Evolutionary conservation across 2,797 vertebrate genomes (phyloP), one percentile per base, ranked within the genome.

Genomic region (Pseudochromis fuscus): DNA sequence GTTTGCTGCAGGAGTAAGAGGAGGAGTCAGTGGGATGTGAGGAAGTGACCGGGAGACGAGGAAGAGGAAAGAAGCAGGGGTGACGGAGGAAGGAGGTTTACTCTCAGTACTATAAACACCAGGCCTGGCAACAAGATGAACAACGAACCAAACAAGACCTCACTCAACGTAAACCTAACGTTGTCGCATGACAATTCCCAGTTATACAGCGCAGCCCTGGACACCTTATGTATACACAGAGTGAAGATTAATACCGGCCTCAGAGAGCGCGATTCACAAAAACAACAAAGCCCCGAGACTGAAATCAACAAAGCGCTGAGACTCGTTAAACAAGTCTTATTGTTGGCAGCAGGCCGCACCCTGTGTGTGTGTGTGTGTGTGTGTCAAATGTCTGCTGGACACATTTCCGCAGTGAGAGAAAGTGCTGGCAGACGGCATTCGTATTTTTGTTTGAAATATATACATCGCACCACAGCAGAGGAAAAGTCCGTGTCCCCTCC

Each of bases 281-380:
- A 87, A 90, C 79, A 90, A 89, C 83, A 91, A 85, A 87, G 76
- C 52, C 67, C 55, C 31, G 35, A 87, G 82, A 89, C 70, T 90
- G 78, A 77, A 82, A 86, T 92, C 88, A 90, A 91, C 88, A 91
- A 91, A 93, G 91, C 67, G 27, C 86, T 75, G 85, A 88, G 83
- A 84, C 87, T 87, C 37, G 65, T 92, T 92, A 91, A 92, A 93
- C 90, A 93, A 91, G 75, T 89, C 89, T 89, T 87, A 87, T 83
- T 91, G 86, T 91, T 92, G 90, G 85, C 88, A 87, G 79, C 45
- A 24, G 60, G 77, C 77, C 65, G 28, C 71, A 10, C 72, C 81
- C 73, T 61, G 56, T 53, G 75, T 67, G 50, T 66, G 77, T 72
- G 51, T 82, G 82, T 75, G 59, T 53, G 64, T 68, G 72, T 12